Conservation (phyloP, 1,140 invertebrate species). For the Hypsibius dujardini region DNA sequence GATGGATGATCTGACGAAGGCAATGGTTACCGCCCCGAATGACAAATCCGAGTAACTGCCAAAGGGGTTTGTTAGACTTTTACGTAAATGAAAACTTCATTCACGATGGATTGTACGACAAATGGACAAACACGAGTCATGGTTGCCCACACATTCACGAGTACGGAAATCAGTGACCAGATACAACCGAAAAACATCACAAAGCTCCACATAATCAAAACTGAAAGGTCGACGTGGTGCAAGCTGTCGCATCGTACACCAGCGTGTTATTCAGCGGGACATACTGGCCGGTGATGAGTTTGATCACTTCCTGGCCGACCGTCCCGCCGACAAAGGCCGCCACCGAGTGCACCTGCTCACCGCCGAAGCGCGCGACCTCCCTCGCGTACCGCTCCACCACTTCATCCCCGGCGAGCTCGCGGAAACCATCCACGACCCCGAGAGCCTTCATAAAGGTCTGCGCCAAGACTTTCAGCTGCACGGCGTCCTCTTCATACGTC, state of each 20-base stretch:
- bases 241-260: slow-evolving; percentile 81
- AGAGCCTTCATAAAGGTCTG: neutral
- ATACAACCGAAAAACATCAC: no score
- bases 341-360: slow-evolving; percentile 80
- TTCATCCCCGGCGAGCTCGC: neutral
- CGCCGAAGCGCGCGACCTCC: slow-evolving; percentile 52
- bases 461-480: neutral
- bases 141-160: no score
- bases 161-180: no score
- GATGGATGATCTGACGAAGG: no score
- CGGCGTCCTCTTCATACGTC: neutral
- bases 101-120: no score
- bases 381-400: slow-evolving; percentile 23
- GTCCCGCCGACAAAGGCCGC: slow-evolving; percentile 80
- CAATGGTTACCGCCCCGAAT: no score
- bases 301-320: slow-evolving; percentile 86
- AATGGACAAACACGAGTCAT: no score
- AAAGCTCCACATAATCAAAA: no score
- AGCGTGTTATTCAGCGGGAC: slow-evolving; percentile 87
- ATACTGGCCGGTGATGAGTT: slow-evolving; percentile 90
- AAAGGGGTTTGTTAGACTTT: no score
- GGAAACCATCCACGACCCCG: neutral
- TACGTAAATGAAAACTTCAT: no score
- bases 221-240: slow-evolving; percentile 51
- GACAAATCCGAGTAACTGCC: no score